These are phyloP conservation scores for Sceliomorpha sp. DNA, from an alignment of 2,888 invertebrate species.

Conservation along the genomic window DNA sequence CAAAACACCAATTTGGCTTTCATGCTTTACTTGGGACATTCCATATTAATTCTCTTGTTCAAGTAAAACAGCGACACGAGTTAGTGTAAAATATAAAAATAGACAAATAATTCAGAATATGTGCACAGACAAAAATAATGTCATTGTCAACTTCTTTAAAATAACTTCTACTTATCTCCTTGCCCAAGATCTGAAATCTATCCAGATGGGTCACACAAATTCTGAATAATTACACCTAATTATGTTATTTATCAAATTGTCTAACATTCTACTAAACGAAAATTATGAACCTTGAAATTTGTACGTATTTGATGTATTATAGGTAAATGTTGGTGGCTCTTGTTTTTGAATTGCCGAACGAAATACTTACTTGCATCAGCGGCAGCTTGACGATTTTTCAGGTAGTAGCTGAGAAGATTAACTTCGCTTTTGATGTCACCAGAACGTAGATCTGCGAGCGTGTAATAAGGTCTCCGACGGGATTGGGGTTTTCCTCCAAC, in stretches of 20 bases:
- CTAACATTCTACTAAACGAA: constrained; percentile 27
- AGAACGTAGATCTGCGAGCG: constrained; percentile 83
- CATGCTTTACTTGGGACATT: constrained; percentile 53
- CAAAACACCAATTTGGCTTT: constrained; percentile 37
- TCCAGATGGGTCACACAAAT: constrained; percentile 17
- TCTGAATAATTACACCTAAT: constrained; percentile 21
- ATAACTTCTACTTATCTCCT: too few species aligned
- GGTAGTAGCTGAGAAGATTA: constrained; percentile 92
- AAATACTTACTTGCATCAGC: constrained; percentile 79
- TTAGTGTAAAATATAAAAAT: constrained; percentile 37
- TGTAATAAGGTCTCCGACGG: constrained; percentile 87
- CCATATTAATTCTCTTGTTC: constrained; percentile 29
- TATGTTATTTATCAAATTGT: constrained; percentile 39
- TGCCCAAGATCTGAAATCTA: constrained; percentile 2
- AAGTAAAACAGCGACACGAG: constrained; percentile 36
- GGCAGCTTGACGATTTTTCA: constrained; percentile 88
- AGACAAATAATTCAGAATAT: constrained; percentile 38
- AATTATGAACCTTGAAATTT: constrained; percentile 4
- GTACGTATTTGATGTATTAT: constrained; percentile 20
- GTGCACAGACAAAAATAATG: not conserved
- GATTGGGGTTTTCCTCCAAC: constrained; percentile 90
- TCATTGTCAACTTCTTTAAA: too few species aligned
- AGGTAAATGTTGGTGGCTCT: not conserved
- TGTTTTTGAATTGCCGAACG: constrained; percentile 3
- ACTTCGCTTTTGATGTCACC: constrained; percentile 91